A percentile compares a stretch with the other conserved stretches of the same genome.
These are phyloP conservation scores for Trichopoda pennipes DNA, from an alignment of 2,888 invertebrate genomes.

Conservation along the genomic window DNA sequence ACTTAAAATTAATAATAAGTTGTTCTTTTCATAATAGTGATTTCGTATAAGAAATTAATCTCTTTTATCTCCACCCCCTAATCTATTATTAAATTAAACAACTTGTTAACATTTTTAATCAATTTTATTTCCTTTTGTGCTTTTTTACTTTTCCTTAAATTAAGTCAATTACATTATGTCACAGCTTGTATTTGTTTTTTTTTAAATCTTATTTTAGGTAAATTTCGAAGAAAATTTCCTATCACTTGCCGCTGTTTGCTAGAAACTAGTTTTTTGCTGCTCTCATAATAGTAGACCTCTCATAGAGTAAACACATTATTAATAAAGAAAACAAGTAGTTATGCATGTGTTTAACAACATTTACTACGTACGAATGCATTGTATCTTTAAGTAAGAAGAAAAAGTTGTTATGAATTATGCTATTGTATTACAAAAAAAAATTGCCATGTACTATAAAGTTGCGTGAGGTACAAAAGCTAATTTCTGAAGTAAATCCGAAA, in stretches of 20 bases:
- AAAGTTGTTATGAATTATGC: constrained; percentile 17
- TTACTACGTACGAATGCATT: too few species aligned
- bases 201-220: constrained; percentile 33
- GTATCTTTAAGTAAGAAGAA: background rate
- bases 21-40: constrained; percentile 20
- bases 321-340: background rate
- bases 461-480: too few species aligned
- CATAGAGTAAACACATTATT: constrained; percentile 17
- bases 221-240: constrained; percentile 14
- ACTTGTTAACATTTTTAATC: constrained; percentile 62
- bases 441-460: constrained; percentile 13
- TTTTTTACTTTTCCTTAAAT: constrained; percentile 10
- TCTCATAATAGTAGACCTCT: constrained; percentile 50
- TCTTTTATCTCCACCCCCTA: constrained; percentile 44
- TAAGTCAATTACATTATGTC: constrained; percentile 65
- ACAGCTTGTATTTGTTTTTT: constrained; percentile 49
- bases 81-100: constrained; percentile 47
- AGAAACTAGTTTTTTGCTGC: constrained; percentile 46
- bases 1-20: constrained; percentile 1
- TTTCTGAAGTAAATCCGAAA: too few species aligned
- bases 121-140: constrained; percentile 30
- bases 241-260: constrained; percentile 17
- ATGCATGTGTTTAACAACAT: background rate
- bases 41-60: constrained; percentile 21
- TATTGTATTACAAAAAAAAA: constrained; percentile 44